phyloP scores from a whole-genome alignment of 1,140 invertebrate genomes.

The Acyrthosiphon pisum region DNA sequence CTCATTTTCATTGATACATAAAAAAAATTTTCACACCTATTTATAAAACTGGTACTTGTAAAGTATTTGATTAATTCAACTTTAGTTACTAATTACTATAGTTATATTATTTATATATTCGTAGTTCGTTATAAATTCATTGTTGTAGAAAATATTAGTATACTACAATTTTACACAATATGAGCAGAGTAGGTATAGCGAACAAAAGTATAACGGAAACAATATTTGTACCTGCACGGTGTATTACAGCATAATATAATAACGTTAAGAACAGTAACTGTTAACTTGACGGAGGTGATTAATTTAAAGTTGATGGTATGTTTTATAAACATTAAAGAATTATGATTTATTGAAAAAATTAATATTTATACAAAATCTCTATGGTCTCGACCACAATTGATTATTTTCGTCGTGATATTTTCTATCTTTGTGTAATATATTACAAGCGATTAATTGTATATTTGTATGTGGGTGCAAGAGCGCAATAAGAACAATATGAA shows the following conservation, averaged over 20 bases:
- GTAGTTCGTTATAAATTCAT: neutral
- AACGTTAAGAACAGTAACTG: neutral
- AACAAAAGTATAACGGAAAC: neutral
- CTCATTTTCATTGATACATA: no score
- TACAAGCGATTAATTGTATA: neutral
- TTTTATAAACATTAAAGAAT: neutral
- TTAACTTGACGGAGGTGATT: neutral
- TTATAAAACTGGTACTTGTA: neutral
- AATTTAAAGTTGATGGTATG: neutral
- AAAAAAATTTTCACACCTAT: neutral
- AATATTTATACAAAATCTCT: neutral
- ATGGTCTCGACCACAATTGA: neutral
- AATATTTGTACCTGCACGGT: neutral
- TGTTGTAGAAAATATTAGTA: neutral
- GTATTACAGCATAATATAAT: neutral
- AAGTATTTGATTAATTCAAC: neutral
- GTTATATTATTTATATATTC: neutral
- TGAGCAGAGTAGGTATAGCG: neutral
- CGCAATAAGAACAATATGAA: neutral
- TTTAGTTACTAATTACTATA: neutral
- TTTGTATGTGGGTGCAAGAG: neutral
- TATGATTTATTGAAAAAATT: neutral
- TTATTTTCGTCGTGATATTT: conserved; percentile 3
- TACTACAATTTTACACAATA: neutral
- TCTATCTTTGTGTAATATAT: neutral